Evolutionary conservation across 2,797 vertebrate genomes (phyloP).

Genomic region (Mastacembelus armatus): DNA sequence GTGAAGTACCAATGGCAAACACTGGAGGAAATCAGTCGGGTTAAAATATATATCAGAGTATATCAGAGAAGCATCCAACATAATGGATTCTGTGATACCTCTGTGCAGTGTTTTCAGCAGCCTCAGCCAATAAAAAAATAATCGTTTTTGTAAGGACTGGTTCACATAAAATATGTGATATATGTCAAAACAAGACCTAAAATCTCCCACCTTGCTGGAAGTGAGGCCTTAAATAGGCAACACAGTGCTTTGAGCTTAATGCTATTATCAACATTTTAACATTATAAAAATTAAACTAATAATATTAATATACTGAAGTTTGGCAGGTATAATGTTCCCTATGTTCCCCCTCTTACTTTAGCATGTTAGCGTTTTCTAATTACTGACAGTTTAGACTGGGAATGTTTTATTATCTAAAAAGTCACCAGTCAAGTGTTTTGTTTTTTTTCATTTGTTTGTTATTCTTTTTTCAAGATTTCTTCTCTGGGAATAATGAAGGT

Average conservation of each 20-base stretch:
- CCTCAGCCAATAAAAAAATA: too few species aligned
- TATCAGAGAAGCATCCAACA: too few species aligned
- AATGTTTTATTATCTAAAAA: too few species aligned
- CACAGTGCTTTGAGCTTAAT: neutral
- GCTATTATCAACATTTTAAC: neutral
- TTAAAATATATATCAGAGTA: constrained; percentile 67
- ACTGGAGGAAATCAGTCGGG: constrained; percentile 59
- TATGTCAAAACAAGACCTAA: constrained; percentile 1
- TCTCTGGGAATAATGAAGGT: too few species aligned
- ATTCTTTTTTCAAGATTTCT: too few species aligned
- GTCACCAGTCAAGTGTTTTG: too few species aligned
- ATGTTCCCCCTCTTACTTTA: neutral
- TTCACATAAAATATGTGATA: too few species aligned
- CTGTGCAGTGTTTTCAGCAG: constrained; percentile 69
- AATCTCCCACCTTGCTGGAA: neutral
- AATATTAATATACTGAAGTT: neutral
- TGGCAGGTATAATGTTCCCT: neutral
- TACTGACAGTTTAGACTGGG: too few species aligned
- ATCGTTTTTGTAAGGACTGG: too few species aligned
- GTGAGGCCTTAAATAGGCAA: neutral
- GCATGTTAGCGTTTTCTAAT: neutral
- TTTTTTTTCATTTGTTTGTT: too few species aligned
- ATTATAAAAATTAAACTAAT: neutral
- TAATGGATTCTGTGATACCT: constrained; percentile 47
- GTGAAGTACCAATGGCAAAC: constrained; percentile 37